Percentiles rank a stretch among this genome's conserved stretches.
Conservation (phyloP, 2,113 vertebrate genomes). For the Garra rufa region DNA sequence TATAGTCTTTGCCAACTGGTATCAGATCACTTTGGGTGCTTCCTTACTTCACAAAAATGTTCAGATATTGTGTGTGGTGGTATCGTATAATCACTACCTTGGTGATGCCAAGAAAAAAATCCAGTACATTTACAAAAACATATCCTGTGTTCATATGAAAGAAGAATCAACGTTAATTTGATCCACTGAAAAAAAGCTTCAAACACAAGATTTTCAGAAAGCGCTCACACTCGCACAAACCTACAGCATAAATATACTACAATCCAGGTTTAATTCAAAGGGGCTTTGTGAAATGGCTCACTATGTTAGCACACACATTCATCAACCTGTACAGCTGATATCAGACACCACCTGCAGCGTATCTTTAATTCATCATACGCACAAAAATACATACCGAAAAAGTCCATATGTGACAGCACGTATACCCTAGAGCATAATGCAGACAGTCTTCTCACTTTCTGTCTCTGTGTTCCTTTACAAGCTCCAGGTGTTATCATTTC, state of each 20-base stretch:
- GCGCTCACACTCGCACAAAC: conserved; percentile 4
- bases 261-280: conserved; percentile 48
- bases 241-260: conserved; percentile 27
- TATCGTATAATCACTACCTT: background rate
- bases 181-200: conserved; percentile 9
- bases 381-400: conserved; percentile 44
- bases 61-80: background rate
- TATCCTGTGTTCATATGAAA: background rate
- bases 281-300: conserved; percentile 55
- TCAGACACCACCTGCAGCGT: conserved; percentile 44
- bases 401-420: conserved; percentile 44
- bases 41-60: background rate
- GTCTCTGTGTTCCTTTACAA: conserved; percentile 47
- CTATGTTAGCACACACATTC: conserved; percentile 45
- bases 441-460: conserved; percentile 31
- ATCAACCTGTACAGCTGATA: conserved; percentile 52
- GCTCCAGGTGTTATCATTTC: conserved; percentile 63
- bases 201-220: background rate
- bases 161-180: background rate
- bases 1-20: background rate
- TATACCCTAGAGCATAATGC: conserved; percentile 45
- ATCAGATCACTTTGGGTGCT: background rate
- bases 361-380: conserved; percentile 58
- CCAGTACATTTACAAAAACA: conserved; percentile 11
- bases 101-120: conserved; percentile 8